Percentiles rank a stretch among this genome's conserved stretches.
These are phyloP conservation scores for Xiphophorus maculatus DNA, from an alignment of 2,113 vertebrate species.

Conservation along the genomic window DNA sequence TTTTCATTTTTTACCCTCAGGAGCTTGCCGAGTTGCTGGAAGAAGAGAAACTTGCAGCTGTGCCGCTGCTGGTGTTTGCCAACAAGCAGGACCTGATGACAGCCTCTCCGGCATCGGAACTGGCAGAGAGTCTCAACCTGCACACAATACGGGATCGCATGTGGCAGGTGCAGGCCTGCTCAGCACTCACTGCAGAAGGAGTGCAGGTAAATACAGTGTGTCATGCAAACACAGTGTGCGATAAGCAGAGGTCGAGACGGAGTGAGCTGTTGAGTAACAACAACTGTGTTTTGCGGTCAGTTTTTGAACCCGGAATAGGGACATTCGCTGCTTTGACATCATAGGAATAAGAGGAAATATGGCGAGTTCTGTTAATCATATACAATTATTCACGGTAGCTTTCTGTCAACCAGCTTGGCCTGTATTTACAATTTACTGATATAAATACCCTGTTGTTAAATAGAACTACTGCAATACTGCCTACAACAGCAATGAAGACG, in stretches of 20 bases:
- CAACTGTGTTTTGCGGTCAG: neutral
- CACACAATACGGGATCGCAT: conserved; percentile 88
- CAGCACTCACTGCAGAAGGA: conserved; percentile 78
- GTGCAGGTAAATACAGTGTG: conserved; percentile 67
- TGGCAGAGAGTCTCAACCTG: conserved; percentile 78
- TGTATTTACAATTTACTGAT: neutral
- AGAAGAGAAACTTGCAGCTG: conserved; percentile 89
- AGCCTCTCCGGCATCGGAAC: conserved; percentile 87
- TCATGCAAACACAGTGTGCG: conserved; percentile 6
- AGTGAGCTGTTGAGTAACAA: conserved; percentile 1
- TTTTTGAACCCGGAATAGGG: conserved; percentile 6
- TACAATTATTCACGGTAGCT: neutral
- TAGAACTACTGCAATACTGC: neutral
- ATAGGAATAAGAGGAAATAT: neutral
- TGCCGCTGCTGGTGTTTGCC: conserved; percentile 88
- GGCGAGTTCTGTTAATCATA: neutral
- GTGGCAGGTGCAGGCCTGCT: conserved; percentile 83
- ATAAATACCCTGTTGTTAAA: neutral
- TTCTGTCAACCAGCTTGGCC: neutral
- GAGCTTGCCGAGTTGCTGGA: conserved; percentile 92
- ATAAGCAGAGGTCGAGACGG: neutral
- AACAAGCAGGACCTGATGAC: conserved; percentile 96
- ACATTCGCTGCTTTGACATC: neutral
- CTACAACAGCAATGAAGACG: neutral
- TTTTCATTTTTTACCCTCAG: conserved; percentile 63